Evolutionary conservation across 2,113 vertebrate species (phyloP), one percentile per base, ranked within the genome.

Genomic region (Oophaga pumilio): DNA sequence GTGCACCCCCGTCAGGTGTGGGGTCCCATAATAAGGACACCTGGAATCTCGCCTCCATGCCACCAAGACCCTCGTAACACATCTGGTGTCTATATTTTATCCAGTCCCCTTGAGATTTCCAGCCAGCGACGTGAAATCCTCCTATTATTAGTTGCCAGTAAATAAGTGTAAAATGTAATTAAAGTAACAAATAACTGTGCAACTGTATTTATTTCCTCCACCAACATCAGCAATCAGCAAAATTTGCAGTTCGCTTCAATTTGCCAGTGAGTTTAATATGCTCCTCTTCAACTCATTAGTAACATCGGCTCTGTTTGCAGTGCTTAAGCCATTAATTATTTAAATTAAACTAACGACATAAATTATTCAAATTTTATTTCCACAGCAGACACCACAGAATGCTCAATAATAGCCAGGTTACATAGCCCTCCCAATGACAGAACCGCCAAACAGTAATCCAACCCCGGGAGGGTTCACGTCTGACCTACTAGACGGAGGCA

Each of bases 261-360:
- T 80, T 91, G 90, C 90, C 90, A 90, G 89, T 90, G 90, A 91
- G 90, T 92, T 90, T 89, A 90, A 91, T 91, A 89, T 89, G 86
- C 91, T 85, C 91, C 89, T 88, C 89, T 89, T 0, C 0, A 87
- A 89, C 91, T 92, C 91, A 92, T 93, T 93, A 92, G 91, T 87
- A 92, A 89, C 91, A 90, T 87, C 68, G 85, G 89, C 78, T 92
- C 91, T 92, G 90, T 93, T 92, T 92, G 90, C 91, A 92, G 91
- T 92, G 89, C 91, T 93, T 93, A 92, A 85, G 91, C 89, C 91
- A 92, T 92, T 90, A 92, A 92, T 91, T 91, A 93, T 92, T 92
- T 91, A 93, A 92, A 91, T 93, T 93, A 92, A 92, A 91, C 90
- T 92, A 91, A 92, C 91, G 84, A 77, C 68, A 91, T 92, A 90